These are phyloP conservation scores for Tribolium madens DNA, from an alignment of 1,140 invertebrate genomes.

Conservation along the genomic window DNA sequence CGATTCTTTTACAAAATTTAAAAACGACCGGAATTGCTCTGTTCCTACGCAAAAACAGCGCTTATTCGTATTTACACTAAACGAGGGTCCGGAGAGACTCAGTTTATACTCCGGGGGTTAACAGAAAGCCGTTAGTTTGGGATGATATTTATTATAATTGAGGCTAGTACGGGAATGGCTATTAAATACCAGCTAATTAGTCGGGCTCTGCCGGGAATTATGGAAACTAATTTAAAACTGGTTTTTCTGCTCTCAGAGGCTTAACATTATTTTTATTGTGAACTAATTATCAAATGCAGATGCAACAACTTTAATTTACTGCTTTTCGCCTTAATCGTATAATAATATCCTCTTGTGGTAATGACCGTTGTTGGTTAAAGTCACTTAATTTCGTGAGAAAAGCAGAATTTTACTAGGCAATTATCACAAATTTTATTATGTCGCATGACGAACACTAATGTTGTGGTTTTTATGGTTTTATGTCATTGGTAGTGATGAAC, in stretches of 20 bases:
- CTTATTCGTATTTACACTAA: background rate
- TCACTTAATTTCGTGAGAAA: background rate
- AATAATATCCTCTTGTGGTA: no score
- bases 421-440: background rate
- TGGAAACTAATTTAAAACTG: background rate
- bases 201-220: conserved; percentile 4
- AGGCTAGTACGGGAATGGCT: conserved; percentile 19
- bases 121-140: conserved; percentile 19
- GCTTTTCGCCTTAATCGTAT: no score
- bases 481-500: no score
- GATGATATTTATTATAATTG: conserved; percentile 38
- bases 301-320: conserved; percentile 1
- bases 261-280: no score
- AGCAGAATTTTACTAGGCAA: background rate
- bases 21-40: background rate
- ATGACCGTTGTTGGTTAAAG: background rate
- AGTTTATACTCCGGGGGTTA: conserved; percentile 18
- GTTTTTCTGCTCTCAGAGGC: background rate
- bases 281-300: background rate
- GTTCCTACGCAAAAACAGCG: conserved; percentile 19
- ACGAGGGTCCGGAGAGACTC: background rate
- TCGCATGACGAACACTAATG: background rate
- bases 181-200: conserved; percentile 27
- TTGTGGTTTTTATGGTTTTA: background rate
- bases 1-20: background rate